Evolutionary conservation across 37 sponge, comb jelly and placozoan species (phyloP), one percentile per base, ranked within the genome.

Genomic region (Beroe ovata): DNA sequence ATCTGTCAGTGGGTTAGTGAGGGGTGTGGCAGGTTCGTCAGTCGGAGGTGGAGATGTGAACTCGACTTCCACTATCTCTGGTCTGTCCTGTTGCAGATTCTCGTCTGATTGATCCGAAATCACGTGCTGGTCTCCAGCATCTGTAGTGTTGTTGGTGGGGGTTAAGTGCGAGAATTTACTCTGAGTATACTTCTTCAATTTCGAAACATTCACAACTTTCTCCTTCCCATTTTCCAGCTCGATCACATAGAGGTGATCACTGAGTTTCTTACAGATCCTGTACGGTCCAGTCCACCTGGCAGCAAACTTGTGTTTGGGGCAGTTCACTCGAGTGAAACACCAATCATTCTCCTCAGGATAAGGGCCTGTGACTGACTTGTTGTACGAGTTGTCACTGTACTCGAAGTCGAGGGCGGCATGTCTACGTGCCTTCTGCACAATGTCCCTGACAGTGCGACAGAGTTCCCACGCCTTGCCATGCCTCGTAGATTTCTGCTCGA

Each of bases 91-190:
- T n/a, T n/a, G n/a, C n/a, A n/a, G n/a, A n/a, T n/a, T n/a, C n/a
- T n/a, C n/a, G n/a, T n/a, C n/a, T n/a, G n/a, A n/a, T n/a, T n/a
- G n/a, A n/a, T n/a, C n/a, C n/a, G n/a, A n/a, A n/a, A n/a, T n/a
- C n/a, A n/a, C n/a, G n/a, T n/a, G n/a, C n/a, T n/a, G n/a, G n/a
- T n/a, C n/a, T n/a, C n/a, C n/a, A n/a, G n/a, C n/a, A n/a, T n/a
- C n/a, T n/a, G n/a, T n/a, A n/a, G n/a, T n/a, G n/a, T n/a, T n/a
- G n/a, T n/a, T n/a, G n/a, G n/a, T n/a, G n/a, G n/a, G n/a, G n/a
- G n/a, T n/a, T n/a, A n/a, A n/a, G 64, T 14, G 64, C 8, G 64
- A 63, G 64, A 63, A 63, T 63, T n/a, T 63, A 26, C 25, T 63
- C 23, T 6, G 64, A 14, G 25, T n/a, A 26, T 63, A 63, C 64